A percentile compares a stretch with the other conserved stretches of the same genome.
phyloP scores from a whole-genome alignment of 2,797 vertebrate genomes.

The Sandelia bainsii region DNA sequence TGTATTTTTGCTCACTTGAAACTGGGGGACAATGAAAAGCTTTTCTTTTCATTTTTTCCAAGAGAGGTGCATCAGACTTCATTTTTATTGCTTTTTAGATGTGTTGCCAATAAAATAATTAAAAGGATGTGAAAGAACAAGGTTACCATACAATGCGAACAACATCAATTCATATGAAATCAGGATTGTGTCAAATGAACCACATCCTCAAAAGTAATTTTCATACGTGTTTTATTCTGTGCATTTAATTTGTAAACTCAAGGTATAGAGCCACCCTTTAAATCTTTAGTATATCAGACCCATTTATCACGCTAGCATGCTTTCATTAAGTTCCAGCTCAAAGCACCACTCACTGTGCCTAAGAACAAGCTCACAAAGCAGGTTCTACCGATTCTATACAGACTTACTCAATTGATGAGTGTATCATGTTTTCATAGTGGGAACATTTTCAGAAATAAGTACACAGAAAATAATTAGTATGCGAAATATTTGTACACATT shows the following conservation, averaged over 20 bases:
- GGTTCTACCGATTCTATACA: not conserved
- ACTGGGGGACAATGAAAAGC: not conserved
- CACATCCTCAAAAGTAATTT: not conserved
- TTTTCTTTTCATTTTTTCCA: conserved; percentile 2
- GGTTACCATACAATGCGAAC: not conserved
- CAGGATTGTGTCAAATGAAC: not conserved
- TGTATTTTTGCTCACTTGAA: conserved; percentile 35
- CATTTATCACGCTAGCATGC: not conserved
- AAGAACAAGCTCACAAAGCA: not conserved
- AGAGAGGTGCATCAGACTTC: not conserved
- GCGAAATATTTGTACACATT: not conserved
- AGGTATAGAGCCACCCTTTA: not conserved
- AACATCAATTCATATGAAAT: not conserved
- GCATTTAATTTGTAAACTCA: not conserved
- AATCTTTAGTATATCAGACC: not conserved
- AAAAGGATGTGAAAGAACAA: conserved; percentile 8
- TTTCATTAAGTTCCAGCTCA: not conserved
- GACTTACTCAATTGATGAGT: not conserved
- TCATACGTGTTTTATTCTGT: not conserved
- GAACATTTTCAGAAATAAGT: not conserved
- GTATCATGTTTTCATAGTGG: not conserved
- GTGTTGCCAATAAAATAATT: conserved; percentile 1
- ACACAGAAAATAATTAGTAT: not conserved
- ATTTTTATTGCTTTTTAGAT: conserved; percentile 14
- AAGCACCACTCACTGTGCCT: not conserved